Percentiles rank a stretch among this genome's conserved stretches.
phyloP scores from a whole-genome alignment of 2,797 vertebrate genomes.

The Diplodus puntazzo region DNA sequence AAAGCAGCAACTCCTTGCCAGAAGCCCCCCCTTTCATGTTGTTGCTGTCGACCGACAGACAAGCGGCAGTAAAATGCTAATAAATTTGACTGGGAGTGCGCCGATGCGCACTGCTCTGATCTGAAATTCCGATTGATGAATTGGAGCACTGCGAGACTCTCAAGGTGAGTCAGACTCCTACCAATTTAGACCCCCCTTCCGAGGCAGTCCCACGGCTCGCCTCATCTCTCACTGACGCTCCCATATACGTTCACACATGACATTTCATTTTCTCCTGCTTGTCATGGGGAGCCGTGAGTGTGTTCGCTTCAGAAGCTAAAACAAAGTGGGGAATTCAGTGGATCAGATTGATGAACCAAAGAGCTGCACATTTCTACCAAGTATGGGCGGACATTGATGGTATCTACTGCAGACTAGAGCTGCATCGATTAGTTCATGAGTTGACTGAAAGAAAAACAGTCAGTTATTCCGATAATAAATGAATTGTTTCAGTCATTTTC shows the following conservation, averaged over 20 bases:
- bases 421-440: too few relatives aligned
- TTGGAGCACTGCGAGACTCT: conserved; percentile 65
- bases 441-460: too few relatives aligned
- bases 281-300: conserved; percentile 46
- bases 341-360: conserved; percentile 57
- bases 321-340: conserved; percentile 57
- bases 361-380: conserved; percentile 15
- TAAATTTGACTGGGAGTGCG: conserved; percentile 73
- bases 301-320: conserved; percentile 42
- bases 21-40: conserved; percentile 72
- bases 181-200: conserved; percentile 67
- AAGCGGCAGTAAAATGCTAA: conserved; percentile 79
- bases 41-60: conserved; percentile 70
- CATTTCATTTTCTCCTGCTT: conserved; percentile 66
- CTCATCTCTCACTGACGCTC: conserved; percentile 70
- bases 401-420: neutral
- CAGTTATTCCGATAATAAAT: too few relatives aligned
- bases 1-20: conserved; percentile 60
- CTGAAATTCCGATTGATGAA: conserved; percentile 83
- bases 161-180: conserved; percentile 77
- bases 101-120: conserved; percentile 71
- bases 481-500: too few relatives aligned
- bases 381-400: conserved; percentile 23
- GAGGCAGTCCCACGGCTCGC: conserved; percentile 56
- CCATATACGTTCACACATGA: conserved; percentile 54